Conservation (phyloP, 2,797 vertebrate species). For the Pogonophryne albipinna region DNA sequence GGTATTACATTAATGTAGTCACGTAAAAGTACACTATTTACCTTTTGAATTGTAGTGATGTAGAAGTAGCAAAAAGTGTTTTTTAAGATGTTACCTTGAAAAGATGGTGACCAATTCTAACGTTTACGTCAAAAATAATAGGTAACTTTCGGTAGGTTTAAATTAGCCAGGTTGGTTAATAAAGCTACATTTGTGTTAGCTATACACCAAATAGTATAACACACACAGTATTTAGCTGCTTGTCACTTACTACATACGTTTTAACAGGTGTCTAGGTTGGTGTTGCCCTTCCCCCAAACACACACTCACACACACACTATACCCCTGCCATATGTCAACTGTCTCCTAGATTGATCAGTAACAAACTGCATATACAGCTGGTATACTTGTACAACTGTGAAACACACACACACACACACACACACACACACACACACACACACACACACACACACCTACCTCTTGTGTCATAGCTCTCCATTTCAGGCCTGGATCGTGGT, state of each 20-base stretch:
- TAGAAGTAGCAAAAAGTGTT: no score
- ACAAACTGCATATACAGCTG: conserved; percentile 59
- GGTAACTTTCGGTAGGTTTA: not conserved
- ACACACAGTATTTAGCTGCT: conserved; percentile 36
- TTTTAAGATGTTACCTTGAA: not conserved
- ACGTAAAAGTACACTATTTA: no score
- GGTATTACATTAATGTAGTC: no score
- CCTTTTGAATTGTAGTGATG: no score
- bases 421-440: not conserved
- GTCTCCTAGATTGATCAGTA: conserved; percentile 67
- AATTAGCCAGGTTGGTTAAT: not conserved
- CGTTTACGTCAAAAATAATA: not conserved
- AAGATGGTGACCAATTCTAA: not conserved
- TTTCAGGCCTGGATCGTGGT: conserved; percentile 60
- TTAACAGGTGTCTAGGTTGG: conserved; percentile 81
- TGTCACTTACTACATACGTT: conserved; percentile 66
- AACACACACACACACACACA: not conserved
- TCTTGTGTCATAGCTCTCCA: conserved; percentile 50
- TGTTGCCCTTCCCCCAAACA: conserved; percentile 65
- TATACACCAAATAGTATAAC: not conserved
- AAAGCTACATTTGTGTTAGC: not conserved
- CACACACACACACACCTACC: not conserved
- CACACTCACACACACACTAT: conserved; percentile 22
- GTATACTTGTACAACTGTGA: conserved; percentile 34
- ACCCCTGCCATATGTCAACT: conserved; percentile 44